Base-by-base conservation (phyloP, 2,888 invertebrate genomes). In the Macrophya alboannulata region DNA sequence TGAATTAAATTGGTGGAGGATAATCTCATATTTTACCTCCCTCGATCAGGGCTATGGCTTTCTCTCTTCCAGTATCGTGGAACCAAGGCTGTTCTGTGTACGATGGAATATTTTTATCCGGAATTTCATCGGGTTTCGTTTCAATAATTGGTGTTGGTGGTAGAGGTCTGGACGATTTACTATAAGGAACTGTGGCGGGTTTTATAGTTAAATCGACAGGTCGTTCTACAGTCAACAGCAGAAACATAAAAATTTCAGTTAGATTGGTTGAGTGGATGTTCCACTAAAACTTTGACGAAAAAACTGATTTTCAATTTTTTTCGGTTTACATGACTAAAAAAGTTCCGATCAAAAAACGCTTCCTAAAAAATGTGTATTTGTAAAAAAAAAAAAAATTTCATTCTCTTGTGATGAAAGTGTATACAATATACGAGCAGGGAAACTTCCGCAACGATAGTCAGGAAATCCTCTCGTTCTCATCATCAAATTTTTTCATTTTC, bases 121-220 rank as follows among this genome's bases (percentile, higher is more conserved):
- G 37, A 3, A 37, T 31, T 43, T 81, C 51, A 21, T 76, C 45
- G 48, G 89, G 88, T 25, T 88, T 87, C 21, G 88, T 89, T 85
- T 86, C 88, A 43, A 90, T 89, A 25, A 25, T 62, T 6, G 93
- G 93, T 31, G 91, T 92, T 9, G 90, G 91, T 55, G 92, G 92
- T 55, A 93, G 85, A 31, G 93, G 93, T 86, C 93, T 89, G 10
- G 91, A 90, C 6, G 92, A 91, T 86, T 88, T 91, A 77, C 90
- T 88, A 84, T 91, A 91, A 71, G 93, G 91, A 83, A 92, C 87
- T 1, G 92, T 92, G 1, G 91, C 90, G 4, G 91, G 91, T 86
- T 92, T 93, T 86, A n/a, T n/a, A n/a, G n/a, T n/a, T n/a, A 92
- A 92, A 59, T 93, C 93, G 9, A 90, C 89, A 17, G 93, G 92